Evolutionary conservation across 2,888 invertebrate genomes (phyloP).

Genomic region (Drosophila maculinotata): DNA sequence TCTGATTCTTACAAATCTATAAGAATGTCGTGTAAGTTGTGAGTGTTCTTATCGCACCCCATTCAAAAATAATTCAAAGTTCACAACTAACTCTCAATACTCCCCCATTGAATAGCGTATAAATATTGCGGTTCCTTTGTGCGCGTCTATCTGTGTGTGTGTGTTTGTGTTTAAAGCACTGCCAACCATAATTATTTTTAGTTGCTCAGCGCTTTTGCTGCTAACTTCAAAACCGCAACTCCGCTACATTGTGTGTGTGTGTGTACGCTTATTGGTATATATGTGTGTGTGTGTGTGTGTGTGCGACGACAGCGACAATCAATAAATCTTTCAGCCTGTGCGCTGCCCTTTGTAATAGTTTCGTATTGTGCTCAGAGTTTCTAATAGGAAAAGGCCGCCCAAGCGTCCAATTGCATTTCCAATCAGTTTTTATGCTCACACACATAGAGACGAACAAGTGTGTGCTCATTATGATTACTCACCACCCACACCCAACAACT

Average conservation of each 20-base stretch:
- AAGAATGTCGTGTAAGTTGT: slow-evolving; percentile 14
- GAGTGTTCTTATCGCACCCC: slow-evolving; percentile 27
- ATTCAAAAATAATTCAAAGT: slow-evolving; percentile 34
- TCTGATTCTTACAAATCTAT: slow-evolving; percentile 3
- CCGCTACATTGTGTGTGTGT: slow-evolving; percentile 60
- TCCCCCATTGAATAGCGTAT: slow-evolving; percentile 43
- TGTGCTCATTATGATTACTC: slow-evolving; percentile 78
- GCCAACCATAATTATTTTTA: slow-evolving; percentile 78
- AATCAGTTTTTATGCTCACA: slow-evolving; percentile 74
- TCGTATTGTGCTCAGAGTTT: slow-evolving; percentile 55
- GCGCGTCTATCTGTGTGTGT: slow-evolving; percentile 19
- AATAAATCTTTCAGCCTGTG: slow-evolving; percentile 76
- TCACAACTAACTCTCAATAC: slow-evolving; percentile 40
- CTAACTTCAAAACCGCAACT: slow-evolving; percentile 79
- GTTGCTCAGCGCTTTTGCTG: slow-evolving; percentile 80
- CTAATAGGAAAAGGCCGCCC: slow-evolving; percentile 68
- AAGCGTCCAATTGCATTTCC: slow-evolving; percentile 79
- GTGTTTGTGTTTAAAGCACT: slow-evolving; percentile 53
- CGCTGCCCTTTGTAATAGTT: slow-evolving; percentile 65
- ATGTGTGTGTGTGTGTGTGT: slow-evolving; percentile 35
- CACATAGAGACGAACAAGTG: slow-evolving; percentile 50
- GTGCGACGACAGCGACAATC: slow-evolving; percentile 70
- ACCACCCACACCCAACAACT: slow-evolving; percentile 57
- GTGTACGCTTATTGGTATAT: slow-evolving; percentile 20
- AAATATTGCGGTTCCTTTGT: slow-evolving; percentile 52